Evolutionary conservation across 2,888 invertebrate genomes (phyloP).

Genomic region (Himalopsyche kuldschensis): DNA sequence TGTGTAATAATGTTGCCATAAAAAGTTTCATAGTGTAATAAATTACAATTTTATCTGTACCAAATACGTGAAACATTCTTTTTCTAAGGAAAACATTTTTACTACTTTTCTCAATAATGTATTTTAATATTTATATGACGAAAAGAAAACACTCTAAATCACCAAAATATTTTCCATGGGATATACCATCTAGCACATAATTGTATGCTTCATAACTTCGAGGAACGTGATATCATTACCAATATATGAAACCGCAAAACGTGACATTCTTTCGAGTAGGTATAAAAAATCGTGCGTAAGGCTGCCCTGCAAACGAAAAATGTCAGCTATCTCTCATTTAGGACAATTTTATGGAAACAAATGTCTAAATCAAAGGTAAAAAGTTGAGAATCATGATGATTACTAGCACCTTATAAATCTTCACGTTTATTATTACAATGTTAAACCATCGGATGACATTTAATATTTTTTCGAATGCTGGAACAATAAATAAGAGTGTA

Average conservation of each 20-base stretch:
- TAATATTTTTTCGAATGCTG: no score
- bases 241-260: constrained; percentile 15
- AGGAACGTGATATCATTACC: constrained; percentile 21
- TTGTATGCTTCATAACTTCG: constrained; percentile 23
- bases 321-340: background rate
- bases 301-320: background rate
- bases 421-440: no score
- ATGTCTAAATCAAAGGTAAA: background rate
- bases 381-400: no score
- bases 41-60: background rate
- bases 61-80: background rate
- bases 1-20: no score
- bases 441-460: no score
- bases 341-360: background rate
- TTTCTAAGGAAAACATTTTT: background rate
- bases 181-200: constrained; percentile 16
- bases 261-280: constrained; percentile 13
- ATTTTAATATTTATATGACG: constrained; percentile 1
- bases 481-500: no score
- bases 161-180: background rate
- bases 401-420: no score
- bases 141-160: background rate
- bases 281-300: background rate
- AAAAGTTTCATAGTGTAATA: no score
- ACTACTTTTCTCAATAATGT: background rate